Base-by-base conservation (phyloP, 2,888 invertebrate species). In the Stenichneumon culpator region DNA sequence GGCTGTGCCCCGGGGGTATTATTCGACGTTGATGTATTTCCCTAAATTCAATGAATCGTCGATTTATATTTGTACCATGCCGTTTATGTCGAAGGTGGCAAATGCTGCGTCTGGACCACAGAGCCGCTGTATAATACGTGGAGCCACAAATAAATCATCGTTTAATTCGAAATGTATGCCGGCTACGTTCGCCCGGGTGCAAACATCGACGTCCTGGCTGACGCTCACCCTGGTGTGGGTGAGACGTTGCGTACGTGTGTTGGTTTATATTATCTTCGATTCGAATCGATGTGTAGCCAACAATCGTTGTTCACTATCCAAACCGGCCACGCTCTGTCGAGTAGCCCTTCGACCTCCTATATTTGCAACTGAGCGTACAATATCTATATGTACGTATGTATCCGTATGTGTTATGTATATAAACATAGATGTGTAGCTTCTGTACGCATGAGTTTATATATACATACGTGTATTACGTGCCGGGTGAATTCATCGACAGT, bases 191-290 rank as follows among this genome's bases (percentile, higher is more conserved):
- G 50, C 83, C 16, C 74, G 83, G 79, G 79, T 80, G 83, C 79
- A 83, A 80, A 83, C 83, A 83, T 83, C 79, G 79, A 79, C 73
- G 57, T 83, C 47, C 68, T 79, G 73, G 79, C 47, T 25, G 44
- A 39, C 22, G 69, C 44, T 67, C 52, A 70, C 65, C 47, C 52
- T 63, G 52, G 47, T 28, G 63, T 44, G 39, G 14, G 73, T 73
- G 79, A 68, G 70, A 75, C 67, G 68, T 69, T 74, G 28, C 74
- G 52, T 70, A 52, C 69, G 79, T 44, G 79, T 63, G 60, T 63
- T 28, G 83, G 79, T 80, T 79, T 79, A 72, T 79, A 83, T 83
- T 83, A 83, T 83, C 79, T 83, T 75, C 79, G 75, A 80, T 83
- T 39, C 54, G 75, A 80, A 83, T 83, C 83, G 70, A 83, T 75